Conservation (phyloP, 2,113 vertebrate genomes). For the Aplodontia rufa region DNA sequence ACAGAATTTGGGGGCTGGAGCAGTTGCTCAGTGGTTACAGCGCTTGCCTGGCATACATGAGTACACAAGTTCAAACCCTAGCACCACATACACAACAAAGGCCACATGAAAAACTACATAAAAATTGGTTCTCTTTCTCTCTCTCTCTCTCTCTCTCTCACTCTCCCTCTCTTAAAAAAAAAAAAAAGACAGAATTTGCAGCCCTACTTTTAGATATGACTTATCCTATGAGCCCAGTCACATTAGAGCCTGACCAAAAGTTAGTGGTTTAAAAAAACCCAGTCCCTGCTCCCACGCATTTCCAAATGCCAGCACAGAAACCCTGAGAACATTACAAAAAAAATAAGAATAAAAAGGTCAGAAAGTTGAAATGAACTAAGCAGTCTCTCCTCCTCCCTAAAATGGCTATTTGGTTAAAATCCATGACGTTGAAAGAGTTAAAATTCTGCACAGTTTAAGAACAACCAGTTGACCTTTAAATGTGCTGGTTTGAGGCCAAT, state of each 20-base stretch:
- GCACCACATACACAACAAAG: no score
- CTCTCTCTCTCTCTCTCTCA: no score
- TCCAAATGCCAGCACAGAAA: slow-evolving; percentile 43
- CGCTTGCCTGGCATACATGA: no score
- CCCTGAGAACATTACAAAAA: slow-evolving; percentile 25
- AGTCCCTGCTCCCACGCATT: neutral
- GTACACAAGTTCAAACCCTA: no score
- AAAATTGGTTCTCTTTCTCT: no score
- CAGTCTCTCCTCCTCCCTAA: slow-evolving; percentile 24
- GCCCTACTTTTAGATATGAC: neutral
- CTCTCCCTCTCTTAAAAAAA: no score
- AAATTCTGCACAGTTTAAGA: slow-evolving; percentile 57
- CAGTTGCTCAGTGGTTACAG: no score
- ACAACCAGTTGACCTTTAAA: slow-evolving; percentile 75
- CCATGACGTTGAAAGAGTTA: slow-evolving; percentile 59
- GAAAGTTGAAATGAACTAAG: neutral
- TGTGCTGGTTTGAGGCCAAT: slow-evolving; percentile 73
- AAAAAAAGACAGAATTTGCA: neutral
- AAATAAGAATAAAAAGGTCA: slow-evolving; percentile 17
- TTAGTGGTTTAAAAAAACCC: slow-evolving; percentile 13
- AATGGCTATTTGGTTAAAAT: slow-evolving; percentile 37
- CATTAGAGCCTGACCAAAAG: slow-evolving; percentile 8
- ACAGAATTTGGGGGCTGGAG: no score
- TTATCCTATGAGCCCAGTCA: neutral
- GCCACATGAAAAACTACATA: no score